Percentiles rank a stretch among this genome's conserved stretches.
Evolutionary conservation across 2,113 vertebrate genomes (phyloP).

Genomic region (Paramormyrops kingsleyae): DNA sequence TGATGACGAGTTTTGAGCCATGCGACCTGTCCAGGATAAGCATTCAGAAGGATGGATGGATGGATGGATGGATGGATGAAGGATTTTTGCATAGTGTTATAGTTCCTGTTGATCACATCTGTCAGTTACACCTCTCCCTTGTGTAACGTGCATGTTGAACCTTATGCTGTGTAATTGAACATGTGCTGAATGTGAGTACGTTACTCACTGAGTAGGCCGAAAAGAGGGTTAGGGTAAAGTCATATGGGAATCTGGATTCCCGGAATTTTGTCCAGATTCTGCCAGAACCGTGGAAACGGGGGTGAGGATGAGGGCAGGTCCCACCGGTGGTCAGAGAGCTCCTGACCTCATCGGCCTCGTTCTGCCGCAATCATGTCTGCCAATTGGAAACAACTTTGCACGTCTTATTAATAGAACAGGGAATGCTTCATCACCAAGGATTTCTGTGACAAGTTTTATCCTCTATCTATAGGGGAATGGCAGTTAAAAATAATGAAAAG

Average conservation of each 20-base stretch:
- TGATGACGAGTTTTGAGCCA: background rate
- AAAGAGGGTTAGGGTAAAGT: background rate
- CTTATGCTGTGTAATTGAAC: background rate
- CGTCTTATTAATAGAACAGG: background rate
- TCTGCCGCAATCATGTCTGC: background rate
- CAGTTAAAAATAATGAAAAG: background rate
- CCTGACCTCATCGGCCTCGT: background rate
- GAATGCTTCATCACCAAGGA: background rate
- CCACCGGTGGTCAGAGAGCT: background rate
- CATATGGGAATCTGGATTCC: background rate
- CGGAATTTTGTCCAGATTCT: background rate
- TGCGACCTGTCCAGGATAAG: background rate
- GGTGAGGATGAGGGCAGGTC: background rate
- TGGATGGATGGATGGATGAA: background rate
- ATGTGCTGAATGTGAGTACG: background rate
- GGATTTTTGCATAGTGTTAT: background rate
- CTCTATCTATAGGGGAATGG: background rate
- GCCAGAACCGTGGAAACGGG: background rate
- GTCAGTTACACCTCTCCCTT: background rate
- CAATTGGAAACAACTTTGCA: background rate
- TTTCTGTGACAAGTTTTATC: background rate
- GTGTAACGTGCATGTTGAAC: background rate
- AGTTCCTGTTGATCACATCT: background rate
- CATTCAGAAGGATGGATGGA: background rate
- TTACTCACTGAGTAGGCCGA: background rate